phyloP scores from a whole-genome alignment of 1,140 invertebrate species.

The Drosophila bocqueti region DNA sequence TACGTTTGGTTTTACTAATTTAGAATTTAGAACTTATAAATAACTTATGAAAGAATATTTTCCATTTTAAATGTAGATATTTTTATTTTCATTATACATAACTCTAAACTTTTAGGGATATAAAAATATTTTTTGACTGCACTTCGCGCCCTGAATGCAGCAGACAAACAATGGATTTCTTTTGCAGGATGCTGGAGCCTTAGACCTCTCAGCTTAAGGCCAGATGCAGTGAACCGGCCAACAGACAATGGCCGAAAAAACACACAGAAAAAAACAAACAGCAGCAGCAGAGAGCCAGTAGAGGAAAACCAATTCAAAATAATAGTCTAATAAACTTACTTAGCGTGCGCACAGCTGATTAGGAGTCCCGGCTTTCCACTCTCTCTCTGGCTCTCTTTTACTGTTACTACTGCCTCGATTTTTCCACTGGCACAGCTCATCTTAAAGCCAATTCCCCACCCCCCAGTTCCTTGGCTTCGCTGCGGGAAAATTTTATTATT shows the following conservation, averaged over 20 bases:
- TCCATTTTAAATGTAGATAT: too few species aligned
- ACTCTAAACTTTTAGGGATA: too few species aligned
- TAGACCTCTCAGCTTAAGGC: slow-evolving; percentile 19
- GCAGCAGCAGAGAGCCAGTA: background rate
- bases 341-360: slow-evolving; percentile 77
- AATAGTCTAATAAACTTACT: slow-evolving; percentile 82
- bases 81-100: too few species aligned
- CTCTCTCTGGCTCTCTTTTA: slow-evolving; percentile 10
- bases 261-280: background rate
- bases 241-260: slow-evolving; percentile 47
- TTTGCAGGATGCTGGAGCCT: slow-evolving; percentile 10
- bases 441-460: slow-evolving; percentile 75
- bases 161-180: slow-evolving; percentile 35
- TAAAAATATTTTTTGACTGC: slow-evolving; percentile 13
- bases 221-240: slow-evolving; percentile 48
- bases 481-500: slow-evolving; percentile 73
- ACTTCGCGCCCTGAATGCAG: slow-evolving; percentile 20
- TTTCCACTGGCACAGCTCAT: slow-evolving; percentile 46
- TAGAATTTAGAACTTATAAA: background rate
- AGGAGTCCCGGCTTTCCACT: slow-evolving; percentile 35
- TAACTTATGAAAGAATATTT: too few species aligned
- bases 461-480: slow-evolving; percentile 11
- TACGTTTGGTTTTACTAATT: background rate
- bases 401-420: slow-evolving; percentile 16
- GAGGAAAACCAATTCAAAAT: slow-evolving; percentile 71